A percentile compares a stretch with the other conserved stretches of the same genome.
These are phyloP conservation scores for Cephus cinctus DNA, from an alignment of 1,140 invertebrate genomes.

Conservation along the genomic window DNA sequence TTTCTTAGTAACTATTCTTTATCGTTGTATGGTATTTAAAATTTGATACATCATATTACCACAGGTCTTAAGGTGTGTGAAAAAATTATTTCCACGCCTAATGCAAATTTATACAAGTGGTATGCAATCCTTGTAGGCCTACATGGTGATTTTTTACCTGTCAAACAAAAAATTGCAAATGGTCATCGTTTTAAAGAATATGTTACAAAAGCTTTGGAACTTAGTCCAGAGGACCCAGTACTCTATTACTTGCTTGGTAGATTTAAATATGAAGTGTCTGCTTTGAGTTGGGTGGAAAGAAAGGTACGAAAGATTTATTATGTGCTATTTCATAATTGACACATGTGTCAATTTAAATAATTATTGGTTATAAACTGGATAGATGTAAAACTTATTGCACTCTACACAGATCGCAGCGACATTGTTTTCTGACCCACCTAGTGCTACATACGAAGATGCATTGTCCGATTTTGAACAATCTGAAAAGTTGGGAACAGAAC, in stretches of 20 bases:
- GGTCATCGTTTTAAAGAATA: conserved; percentile 72
- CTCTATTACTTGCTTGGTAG: conserved; percentile 71
- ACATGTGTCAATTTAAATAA: not conserved
- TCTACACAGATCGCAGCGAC: conserved; percentile 59
- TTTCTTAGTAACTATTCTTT: no score
- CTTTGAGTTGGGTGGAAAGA: conserved; percentile 68
- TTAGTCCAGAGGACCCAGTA: conserved; percentile 66
- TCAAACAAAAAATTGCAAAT: conserved; percentile 70
- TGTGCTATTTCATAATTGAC: conserved; percentile 1
- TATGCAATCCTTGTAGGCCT: conserved; percentile 72
- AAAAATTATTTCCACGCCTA: conserved; percentile 58
- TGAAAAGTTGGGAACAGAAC: conserved; percentile 60
- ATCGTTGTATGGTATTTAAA: no score
- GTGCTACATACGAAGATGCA: conserved; percentile 66
- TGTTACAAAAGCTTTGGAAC: conserved; percentile 66
- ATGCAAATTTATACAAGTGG: conserved; percentile 75
- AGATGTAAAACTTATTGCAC: not conserved
- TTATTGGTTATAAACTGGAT: no score
- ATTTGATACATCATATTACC: no score
- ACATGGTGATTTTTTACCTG: conserved; percentile 60
- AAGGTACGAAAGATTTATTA: conserved; percentile 53
- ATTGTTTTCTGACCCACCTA: conserved; percentile 68
- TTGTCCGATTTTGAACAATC: conserved; percentile 65
- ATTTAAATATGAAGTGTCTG: conserved; percentile 68
- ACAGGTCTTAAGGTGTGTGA: conserved; percentile 64